Evolutionary conservation across 2,113 vertebrate species (phyloP).

Genomic region (Cathartes aura): DNA sequence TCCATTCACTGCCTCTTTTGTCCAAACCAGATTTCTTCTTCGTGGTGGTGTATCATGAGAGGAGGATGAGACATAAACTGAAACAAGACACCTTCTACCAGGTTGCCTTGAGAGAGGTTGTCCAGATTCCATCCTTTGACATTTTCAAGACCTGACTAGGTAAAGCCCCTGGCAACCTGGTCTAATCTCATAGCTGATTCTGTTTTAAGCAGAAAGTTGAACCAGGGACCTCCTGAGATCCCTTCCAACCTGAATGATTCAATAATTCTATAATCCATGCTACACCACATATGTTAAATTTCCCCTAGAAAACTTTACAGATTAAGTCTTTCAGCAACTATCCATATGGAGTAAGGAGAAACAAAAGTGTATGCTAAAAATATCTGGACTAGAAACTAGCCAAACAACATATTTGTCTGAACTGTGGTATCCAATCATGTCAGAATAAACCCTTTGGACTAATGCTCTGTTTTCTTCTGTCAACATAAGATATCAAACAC

Average conservation of each 20-base stretch:
- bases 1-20: background rate
- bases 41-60: background rate
- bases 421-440: background rate
- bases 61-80: background rate
- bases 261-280: background rate
- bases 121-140: background rate
- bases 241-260: background rate
- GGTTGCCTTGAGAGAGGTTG: background rate
- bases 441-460: background rate
- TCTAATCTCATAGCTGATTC: background rate
- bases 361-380: background rate
- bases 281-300: background rate
- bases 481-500: background rate
- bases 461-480: background rate
- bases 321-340: background rate
- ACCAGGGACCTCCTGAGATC: background rate
- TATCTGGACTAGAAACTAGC: background rate
- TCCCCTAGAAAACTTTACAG: background rate
- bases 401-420: background rate
- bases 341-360: background rate
- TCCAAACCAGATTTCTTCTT: background rate
- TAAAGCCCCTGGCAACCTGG: background rate
- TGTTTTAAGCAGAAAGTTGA: background rate
- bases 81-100: background rate
- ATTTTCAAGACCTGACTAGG: background rate